Percentiles rank a stretch among this genome's conserved stretches.
Evolutionary conservation across 1,140 invertebrate species (phyloP).

Genomic region (honey bee (Apis mellifera)): Amel_HAv3.1 CM009938.2:9497001-9497500

Average conservation of each 20-base stretch:
- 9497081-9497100: slow-evolving; percentile 48
- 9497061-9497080: slow-evolving; percentile 46
- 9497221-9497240: slow-evolving; percentile 35
- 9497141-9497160: slow-evolving; percentile 38
- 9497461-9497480: slow-evolving; percentile 10
- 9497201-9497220: slow-evolving; percentile 16
- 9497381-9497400: too few relatives aligned
- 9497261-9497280: background rate
- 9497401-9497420: background rate
- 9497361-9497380: background rate
- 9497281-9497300: too few relatives aligned
- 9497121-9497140: slow-evolving; percentile 49
- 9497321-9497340: too few relatives aligned
- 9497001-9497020: background rate
- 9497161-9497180: slow-evolving; percentile 45
- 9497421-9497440: slow-evolving; percentile 30
- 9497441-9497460: slow-evolving; percentile 26
- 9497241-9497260: background rate
- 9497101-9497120: slow-evolving; percentile 33
- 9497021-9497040: slow-evolving; percentile 23
- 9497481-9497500: slow-evolving; percentile 20
- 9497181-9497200: slow-evolving; percentile 3
- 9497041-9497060: slow-evolving; percentile 11
- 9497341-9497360: too few relatives aligned
- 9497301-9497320: too few relatives aligned